Percentiles rank a stretch among this genome's conserved stretches.
phyloP scores from a whole-genome alignment of 2,113 vertebrate species.

The Calidris pugnax region DNA sequence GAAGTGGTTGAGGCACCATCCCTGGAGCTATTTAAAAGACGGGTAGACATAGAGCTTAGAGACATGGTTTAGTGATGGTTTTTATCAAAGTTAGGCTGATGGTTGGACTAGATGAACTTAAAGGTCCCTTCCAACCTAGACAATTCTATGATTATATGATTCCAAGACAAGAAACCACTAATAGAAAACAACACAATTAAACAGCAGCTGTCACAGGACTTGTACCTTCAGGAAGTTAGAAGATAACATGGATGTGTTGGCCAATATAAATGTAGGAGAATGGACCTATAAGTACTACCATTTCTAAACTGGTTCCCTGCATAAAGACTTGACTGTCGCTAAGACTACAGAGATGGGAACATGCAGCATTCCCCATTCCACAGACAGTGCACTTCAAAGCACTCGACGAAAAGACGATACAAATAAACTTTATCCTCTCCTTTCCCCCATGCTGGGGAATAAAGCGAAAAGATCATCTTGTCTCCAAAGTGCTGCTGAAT shows the following conservation, averaged over 20 bases:
- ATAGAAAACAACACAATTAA: not conserved
- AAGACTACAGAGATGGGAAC: not conserved
- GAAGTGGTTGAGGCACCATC: no score
- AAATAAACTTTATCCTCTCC: not conserved
- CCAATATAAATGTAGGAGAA: not conserved
- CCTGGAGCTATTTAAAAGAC: no score
- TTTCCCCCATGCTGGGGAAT: not conserved
- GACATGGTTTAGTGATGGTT: no score
- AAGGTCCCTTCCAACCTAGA: no score
- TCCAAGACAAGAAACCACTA: not conserved
- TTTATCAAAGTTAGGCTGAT: no score
- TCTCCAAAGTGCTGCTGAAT: constrained; percentile 10
- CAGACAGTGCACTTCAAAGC: not conserved
- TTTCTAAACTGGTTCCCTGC: not conserved
- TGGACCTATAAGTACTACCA: not conserved
- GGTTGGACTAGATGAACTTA: no score
- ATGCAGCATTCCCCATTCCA: not conserved
- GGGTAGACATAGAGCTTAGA: no score
- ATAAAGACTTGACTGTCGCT: not conserved
- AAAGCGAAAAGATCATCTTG: constrained; percentile 20
- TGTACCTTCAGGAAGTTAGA: not conserved
- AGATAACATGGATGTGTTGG: not conserved
- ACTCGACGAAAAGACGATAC: not conserved
- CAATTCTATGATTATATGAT: no score
- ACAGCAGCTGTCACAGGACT: not conserved